These are phyloP conservation scores for Plestiodon gilberti DNA, from an alignment of 2,113 vertebrate species.

Conservation along the genomic window DNA sequence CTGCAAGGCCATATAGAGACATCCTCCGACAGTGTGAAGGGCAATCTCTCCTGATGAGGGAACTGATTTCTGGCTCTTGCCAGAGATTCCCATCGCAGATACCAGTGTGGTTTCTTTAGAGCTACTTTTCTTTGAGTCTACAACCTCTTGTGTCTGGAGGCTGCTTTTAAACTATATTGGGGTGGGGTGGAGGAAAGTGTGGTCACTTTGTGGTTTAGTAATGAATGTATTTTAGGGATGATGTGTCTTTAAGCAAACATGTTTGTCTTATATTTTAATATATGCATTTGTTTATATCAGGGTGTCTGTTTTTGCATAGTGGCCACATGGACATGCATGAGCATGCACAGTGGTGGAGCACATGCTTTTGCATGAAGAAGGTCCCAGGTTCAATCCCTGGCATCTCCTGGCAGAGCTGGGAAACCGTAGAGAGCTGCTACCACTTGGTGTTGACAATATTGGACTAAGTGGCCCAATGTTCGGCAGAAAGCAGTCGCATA, in stretches of 20 bases:
- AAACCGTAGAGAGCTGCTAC: no score
- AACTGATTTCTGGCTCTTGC: not conserved
- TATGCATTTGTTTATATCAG: no score
- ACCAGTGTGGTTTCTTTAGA: not conserved
- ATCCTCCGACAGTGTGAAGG: not conserved
- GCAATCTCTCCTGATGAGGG: accelerated
- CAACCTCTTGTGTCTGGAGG: not conserved
- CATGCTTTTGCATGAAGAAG: no score
- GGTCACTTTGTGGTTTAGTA: not conserved
- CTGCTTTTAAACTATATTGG: not conserved
- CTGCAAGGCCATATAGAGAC: not conserved
- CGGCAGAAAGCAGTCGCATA: no score
- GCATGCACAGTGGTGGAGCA: no score
- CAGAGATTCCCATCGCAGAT: not conserved
- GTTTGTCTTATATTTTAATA: no score
- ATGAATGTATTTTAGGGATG: not conserved
- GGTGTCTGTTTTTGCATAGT: no score
- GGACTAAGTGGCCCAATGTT: no score
- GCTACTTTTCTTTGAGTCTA: not conserved
- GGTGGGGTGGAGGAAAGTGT: not conserved
- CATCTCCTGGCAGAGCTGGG: no score
- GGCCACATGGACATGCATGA: no score
- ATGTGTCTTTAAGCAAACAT: not conserved
- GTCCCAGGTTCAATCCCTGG: no score
- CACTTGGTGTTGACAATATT: no score